Evolutionary conservation across 2,113 vertebrate genomes (phyloP), one percentile per base, ranked within the genome.

Genomic region (Thalassoma bifasciatum): DNA sequence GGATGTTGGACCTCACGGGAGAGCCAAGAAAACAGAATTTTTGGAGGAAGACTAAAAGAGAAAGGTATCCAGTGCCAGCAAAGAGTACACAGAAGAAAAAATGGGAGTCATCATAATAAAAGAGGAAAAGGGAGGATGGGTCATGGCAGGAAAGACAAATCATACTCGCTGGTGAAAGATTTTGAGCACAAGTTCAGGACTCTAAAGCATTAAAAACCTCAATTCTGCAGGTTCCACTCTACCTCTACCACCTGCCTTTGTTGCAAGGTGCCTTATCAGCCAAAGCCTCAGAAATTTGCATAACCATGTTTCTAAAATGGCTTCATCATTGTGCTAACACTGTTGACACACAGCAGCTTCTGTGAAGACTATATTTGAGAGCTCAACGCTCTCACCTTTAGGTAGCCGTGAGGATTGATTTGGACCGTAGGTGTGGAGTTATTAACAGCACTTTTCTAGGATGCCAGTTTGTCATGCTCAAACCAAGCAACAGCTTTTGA

Each of bases 401-500:
- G 47, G 51, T 47, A 72, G 58, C 50, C 70, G 62, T 47, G 57
- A 10, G 30, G 36, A 60, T 49, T 60, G 50, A 75, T 67, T 52
- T 65, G 44, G 75, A 77, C 75, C 66, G 76, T 57, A 72, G 66
- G 61, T 68, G 67, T 76, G 44, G 53, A 53, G 59, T 83, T 67
- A 85, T 86, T 63, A 79, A 75, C 77, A 56, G 72, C 75, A 40
- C 61, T 52, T 79, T 24, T 52, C 47, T n/a, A 24, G 14, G 62
- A 80, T 74, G 72, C 54, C 13, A 49, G 63, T 78, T 60, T 76
- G 73, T 67, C 42, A 44, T 34, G 54, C 50, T 21, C 4, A 72
- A 58, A 79, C 81, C 75, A 85, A 87, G 75, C 82, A 79, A 75
- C 84, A 85, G 79, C 81, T 86, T 79, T 44, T 68, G 69, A 79